Evolutionary conservation across 2,797 vertebrate genomes (phyloP), one percentile per base, ranked within the genome.

Genomic region (Microctenopoma stevenorrisi): DNA sequence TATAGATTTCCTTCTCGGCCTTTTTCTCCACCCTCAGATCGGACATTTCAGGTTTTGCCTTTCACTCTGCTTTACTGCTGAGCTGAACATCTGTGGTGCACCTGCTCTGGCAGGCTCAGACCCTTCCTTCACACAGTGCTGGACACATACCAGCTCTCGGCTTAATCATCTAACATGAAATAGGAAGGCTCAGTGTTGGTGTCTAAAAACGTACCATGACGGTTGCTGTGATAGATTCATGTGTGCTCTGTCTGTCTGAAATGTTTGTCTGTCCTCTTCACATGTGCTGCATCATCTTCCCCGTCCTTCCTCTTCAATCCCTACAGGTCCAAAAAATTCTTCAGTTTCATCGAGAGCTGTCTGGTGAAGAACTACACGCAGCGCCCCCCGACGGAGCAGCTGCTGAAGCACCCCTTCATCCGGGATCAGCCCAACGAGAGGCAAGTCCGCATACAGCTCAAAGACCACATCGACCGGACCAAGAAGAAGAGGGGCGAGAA

Each of bases 401-500:
- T 99, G 53, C 89, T 99, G 79, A 99, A 98, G 77, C 98, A 99
- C 72, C 97, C 97, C 15, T 99, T 98, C 88, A 99, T 99, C 92
- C 93, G 97, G 68, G 98, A 99, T 90, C 98, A 99, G 90, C 98
- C 98, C 85, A 99, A 98, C 10, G 97, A 99, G 92, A 93, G 97
- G 82, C 97, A 99, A 91, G 98, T 99, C 83, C 95, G 98, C 84
- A 99, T 99, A 82, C 98, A 99, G 91, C 96, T 99, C 56, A 99
- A 98, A 84, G 98, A 99, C 90, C 98, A 99, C 89, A 98, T 99
- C 80, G 98, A 99, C 93, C 95, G 98, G 72, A 98, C 97, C 55
- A 96, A 96, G 82, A 99, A 99, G 93, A 99, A 99, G 94, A 96
- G 97, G 76, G 97, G 98, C 64, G 98, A 99, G 89, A 99, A 98